phyloP scores from a whole-genome alignment of 2,888 invertebrate genomes.

The Eupithecia abbreviata region DNA sequence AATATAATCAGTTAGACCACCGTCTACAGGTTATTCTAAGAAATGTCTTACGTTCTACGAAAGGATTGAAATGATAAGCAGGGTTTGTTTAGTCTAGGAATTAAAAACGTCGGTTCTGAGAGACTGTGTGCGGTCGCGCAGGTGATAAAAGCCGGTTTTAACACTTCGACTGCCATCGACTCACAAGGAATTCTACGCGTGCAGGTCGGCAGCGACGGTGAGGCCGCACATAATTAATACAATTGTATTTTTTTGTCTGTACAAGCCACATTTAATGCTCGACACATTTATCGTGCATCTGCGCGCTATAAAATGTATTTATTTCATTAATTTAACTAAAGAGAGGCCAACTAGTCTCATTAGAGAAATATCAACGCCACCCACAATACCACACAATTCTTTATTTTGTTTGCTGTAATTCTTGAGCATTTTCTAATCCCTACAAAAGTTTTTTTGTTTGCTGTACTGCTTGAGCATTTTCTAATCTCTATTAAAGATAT shows the following conservation, averaged over 20 bases:
- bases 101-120: neutral
- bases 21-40: neutral
- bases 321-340: no score
- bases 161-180: no score
- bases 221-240: no score
- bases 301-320: no score
- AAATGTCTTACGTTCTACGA: neutral
- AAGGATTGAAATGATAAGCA: neutral
- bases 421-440: neutral
- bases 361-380: neutral
- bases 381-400: neutral
- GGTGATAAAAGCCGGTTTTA: neutral
- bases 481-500: neutral
- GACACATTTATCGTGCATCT: no score
- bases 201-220: no score
- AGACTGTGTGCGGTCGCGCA: neutral
- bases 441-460: neutral
- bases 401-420: neutral
- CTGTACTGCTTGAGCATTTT: neutral
- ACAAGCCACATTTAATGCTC: no score
- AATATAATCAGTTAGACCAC: neutral
- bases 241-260: no score
- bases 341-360: no score
- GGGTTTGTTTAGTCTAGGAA: conserved; percentile 11
- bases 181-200: no score